These are phyloP conservation scores for Thaleichthys pacificus DNA, from an alignment of 2,797 vertebrate species.

Conservation along the genomic window DNA sequence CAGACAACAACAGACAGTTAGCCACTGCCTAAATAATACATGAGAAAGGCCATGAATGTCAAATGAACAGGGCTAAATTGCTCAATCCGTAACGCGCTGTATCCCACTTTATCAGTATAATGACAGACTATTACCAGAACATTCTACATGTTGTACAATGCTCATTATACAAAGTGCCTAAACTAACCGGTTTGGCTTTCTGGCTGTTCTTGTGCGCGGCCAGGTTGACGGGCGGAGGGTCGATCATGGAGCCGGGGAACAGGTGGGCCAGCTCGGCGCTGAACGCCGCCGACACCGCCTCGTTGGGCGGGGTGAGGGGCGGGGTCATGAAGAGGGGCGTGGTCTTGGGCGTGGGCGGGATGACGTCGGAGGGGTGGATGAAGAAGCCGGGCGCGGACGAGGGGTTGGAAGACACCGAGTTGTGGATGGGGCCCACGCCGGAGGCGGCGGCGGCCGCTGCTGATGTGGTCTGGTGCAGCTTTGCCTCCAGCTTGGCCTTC, in stretches of 20 bases:
- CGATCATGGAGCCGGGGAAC: constrained; percentile 94
- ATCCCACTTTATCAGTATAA: too few relatives aligned
- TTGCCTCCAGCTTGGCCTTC: constrained; percentile 99
- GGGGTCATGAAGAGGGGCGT: constrained; percentile 99
- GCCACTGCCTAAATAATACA: too few relatives aligned
- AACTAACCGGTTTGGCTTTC: constrained; percentile 90
- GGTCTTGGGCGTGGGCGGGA: constrained; percentile 98
- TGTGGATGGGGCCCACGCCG: constrained; percentile 89
- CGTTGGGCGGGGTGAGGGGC: constrained; percentile 96
- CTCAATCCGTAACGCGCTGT: too few relatives aligned
- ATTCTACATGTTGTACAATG: too few relatives aligned
- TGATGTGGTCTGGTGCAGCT: constrained; percentile 97
- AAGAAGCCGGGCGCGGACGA: constrained; percentile 94
- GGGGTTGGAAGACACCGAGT: constrained; percentile 94
- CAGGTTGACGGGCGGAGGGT: constrained; percentile 91
- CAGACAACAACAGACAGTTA: constrained; percentile 17
- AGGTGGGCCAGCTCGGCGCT: constrained; percentile 96
- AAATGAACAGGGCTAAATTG: too few relatives aligned
- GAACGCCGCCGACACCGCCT: constrained; percentile 94
- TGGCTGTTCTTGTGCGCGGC: constrained; percentile 91
- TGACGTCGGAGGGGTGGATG: constrained; percentile 97
- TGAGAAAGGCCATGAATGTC: too few relatives aligned
- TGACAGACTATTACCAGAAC: background rate
- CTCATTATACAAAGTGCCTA: too few relatives aligned
- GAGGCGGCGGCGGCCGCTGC: constrained; percentile 84